Evolutionary conservation across 2,888 invertebrate genomes (phyloP), one percentile per base, ranked within the genome.

Genomic region (Nycteola revayana): DNA sequence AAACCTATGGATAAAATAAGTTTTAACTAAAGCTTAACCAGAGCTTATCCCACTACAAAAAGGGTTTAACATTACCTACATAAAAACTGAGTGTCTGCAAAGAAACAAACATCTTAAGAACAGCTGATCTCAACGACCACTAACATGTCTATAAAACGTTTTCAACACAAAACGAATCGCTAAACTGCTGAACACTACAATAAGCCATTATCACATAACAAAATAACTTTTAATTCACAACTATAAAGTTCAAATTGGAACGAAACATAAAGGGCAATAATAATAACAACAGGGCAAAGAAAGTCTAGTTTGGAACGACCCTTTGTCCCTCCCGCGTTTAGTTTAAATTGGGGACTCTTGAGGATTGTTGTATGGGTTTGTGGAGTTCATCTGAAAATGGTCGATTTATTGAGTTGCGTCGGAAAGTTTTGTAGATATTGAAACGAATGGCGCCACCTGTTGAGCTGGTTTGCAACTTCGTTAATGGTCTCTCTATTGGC

Each of bases 341-440:
- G 36, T 36, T 43, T 24, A 41, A 42, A 36, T 49, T 49, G 43
- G 34, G 55, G 58, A 38, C 26, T 42, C 33, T 36, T 27, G 31
- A 36, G 53, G 49, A 49, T 32, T 36, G 18, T 33, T 28, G 41
- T 40, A 51, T 33, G 49, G 17, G 30, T 27, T 42, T 49, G 43
- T 43, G 49, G 38, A 50, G 60, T 37, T 72, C 81, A 43, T 39
- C 37, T 62, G 49, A 55, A 48, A 52, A 27, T 80, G 84, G 86
- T 66, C 85, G 78, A 70, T 83, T 82, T 83, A 76, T 81, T 72
- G 80, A 81, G 82, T 76, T 72, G 77, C 75, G 75, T 75, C 75
- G 73, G 79, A 77, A 86, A 86, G 79, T 87, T 87, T 85, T 79
- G 84, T 75, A 79, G 83, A 82, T 86, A 87, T 86, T 87, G 86